These are phyloP conservation scores for Molossus molossus DNA, from an alignment of 2,797 vertebrate genomes.

Conservation along the genomic window DNA sequence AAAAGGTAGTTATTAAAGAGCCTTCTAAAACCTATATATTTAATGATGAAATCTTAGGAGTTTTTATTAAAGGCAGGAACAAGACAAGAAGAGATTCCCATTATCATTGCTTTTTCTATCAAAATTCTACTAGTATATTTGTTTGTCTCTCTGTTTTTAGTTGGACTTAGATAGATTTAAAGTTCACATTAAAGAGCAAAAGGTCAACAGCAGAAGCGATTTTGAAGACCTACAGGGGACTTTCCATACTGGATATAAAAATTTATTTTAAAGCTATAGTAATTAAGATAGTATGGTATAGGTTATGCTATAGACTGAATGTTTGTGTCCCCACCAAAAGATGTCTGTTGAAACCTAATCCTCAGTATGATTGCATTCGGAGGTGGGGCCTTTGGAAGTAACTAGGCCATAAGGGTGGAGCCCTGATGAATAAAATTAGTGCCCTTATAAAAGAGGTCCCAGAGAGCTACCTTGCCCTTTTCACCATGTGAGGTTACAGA, in stretches of 20 bases:
- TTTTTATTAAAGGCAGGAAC: conserved; percentile 18
- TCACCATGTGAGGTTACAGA: neutral
- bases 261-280: neutral
- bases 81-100: neutral
- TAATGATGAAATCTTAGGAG: conserved; percentile 29
- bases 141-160: neutral
- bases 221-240: neutral
- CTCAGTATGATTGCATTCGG: neutral
- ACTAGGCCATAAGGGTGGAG: neutral
- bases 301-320: neutral
- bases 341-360: neutral
- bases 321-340: neutral
- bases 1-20: neutral
- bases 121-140: conserved; percentile 8
- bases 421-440: neutral
- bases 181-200: conserved; percentile 48
- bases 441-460: neutral
- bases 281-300: neutral
- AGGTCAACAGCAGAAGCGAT: conserved; percentile 9
- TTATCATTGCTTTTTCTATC: conserved; percentile 21
- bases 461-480: neutral
- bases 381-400: neutral
- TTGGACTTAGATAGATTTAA: neutral
- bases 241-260: neutral
- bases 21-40: neutral